Evolutionary conservation across 2,797 vertebrate genomes (phyloP).

Genomic region (Arnoldichthys spilopterus): DNA sequence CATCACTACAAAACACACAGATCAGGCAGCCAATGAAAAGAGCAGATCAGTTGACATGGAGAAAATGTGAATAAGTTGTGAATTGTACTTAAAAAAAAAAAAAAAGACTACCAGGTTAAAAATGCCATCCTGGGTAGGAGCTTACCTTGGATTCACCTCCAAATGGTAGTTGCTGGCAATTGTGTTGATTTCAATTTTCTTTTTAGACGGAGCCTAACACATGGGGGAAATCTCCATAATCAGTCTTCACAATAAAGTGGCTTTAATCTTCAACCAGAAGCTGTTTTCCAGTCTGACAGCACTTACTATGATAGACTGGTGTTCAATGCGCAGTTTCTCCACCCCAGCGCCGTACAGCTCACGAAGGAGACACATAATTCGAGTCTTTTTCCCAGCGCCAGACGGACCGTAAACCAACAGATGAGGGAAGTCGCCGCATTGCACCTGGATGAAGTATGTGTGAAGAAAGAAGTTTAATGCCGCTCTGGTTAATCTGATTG

Average conservation of each 20-base stretch:
- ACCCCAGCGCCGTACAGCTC: conserved; percentile 95
- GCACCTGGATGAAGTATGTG: conserved; percentile 79
- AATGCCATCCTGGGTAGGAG: too few species aligned
- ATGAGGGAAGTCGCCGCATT: conserved; percentile 95
- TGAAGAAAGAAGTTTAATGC: too few species aligned
- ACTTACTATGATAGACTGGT: conserved; percentile 88
- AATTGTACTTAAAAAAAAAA: too few species aligned
- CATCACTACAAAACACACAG: conserved; percentile 81
- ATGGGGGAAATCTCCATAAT: background rate
- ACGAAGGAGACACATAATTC: conserved; percentile 94
- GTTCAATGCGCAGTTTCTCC: conserved; percentile 96
- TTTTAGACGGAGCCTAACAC: conserved; percentile 92
- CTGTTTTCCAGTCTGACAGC: background rate
- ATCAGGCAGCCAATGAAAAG: background rate
- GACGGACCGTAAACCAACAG: conserved; percentile 94
- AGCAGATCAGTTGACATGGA: background rate
- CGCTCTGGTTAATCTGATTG: background rate
- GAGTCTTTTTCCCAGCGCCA: conserved; percentile 96
- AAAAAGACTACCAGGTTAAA: background rate
- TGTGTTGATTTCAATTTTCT: conserved; percentile 98
- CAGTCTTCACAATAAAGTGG: background rate
- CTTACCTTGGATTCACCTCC: conserved; percentile 95
- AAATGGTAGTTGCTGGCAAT: conserved; percentile 99
- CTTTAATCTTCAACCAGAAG: background rate
- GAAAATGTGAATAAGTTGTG: too few species aligned